Base-by-base conservation (phyloP, 2,113 vertebrate species). In the Hyperopisus bebe region DNA sequence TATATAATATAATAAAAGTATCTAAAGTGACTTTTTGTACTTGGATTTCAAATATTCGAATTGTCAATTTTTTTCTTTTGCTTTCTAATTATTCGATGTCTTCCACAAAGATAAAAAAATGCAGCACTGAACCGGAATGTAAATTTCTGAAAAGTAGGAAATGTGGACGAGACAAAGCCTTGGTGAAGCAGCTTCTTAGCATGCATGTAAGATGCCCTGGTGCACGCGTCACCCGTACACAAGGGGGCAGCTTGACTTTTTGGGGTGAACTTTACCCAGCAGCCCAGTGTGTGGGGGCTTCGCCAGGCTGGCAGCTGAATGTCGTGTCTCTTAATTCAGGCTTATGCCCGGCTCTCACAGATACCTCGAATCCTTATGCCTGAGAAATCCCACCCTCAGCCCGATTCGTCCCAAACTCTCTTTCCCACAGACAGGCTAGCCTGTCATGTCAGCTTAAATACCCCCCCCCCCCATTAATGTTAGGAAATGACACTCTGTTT, bases 401-500 rank as follows among this genome's bases (percentile, higher is more conserved):
- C 95, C 95, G 95, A 95, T 97, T 97, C 96, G 95, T 96, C 95
- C 92, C 93, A 94, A 94, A 94, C 92, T 95, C 95, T 94, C 94
- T 96, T 97, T 97, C 97, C 97, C 96, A 97, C 96, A 97, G 97
- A 90, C 74, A 10, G 94, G 95, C 97, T 95, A 95, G 95, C 96
- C 96, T 42, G 94, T 96, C 96, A 95, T 97, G 96, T 96, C 96
- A 95, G 97, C 95, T 97, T 96, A 97, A 97, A 97, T 96, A 97
- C 97, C 85, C 96, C 91, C 96, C 96, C 58, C n/a, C 62, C 70
- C 96, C 96, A 97, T 97, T 98, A 98, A 97, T 96, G 95, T 96
- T 95, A 97, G 97, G 97, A 97, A 98, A 98, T 96, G 96, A 97
- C 96, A 97, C 97, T 97, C 97, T 92, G 96, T 97, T 96, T 97